Evolutionary conservation across 1,140 invertebrate genomes (phyloP).

Genomic region (Monochamus saltuarius): DNA sequence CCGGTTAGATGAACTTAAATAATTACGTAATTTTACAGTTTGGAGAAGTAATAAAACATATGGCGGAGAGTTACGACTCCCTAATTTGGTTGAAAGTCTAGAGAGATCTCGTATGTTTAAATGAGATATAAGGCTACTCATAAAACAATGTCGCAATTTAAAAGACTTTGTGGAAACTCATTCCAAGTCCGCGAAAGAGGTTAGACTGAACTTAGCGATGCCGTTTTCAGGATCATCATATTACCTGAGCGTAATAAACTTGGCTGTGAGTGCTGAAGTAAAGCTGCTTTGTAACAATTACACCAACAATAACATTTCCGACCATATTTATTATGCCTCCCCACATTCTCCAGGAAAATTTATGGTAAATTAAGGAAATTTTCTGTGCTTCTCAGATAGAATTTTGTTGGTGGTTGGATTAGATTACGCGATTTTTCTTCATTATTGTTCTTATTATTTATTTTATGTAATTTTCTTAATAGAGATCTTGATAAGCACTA

Average conservation of each 20-base stretch:
- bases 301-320: slow-evolving; percentile 1
- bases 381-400: too few relatives aligned
- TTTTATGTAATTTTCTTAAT: too few relatives aligned
- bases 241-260: slow-evolving; percentile 11
- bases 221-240: slow-evolving; percentile 16
- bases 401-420: too few relatives aligned
- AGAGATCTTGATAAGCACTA: too few relatives aligned
- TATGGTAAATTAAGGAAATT: too few relatives aligned
- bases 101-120: slow-evolving; percentile 15
- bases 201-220: slow-evolving; percentile 11
- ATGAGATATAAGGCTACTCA: slow-evolving; percentile 13
- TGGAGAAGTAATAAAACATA: slow-evolving; percentile 10
- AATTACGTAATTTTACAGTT: too few relatives aligned
- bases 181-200: slow-evolving; percentile 15
- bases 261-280: slow-evolving; percentile 3
- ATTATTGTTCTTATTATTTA: too few relatives aligned
- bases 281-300: slow-evolving; percentile 4
- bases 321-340: not conserved
- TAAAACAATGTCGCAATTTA: slow-evolving; percentile 21
- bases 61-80: slow-evolving; percentile 4
- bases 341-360: too few relatives aligned
- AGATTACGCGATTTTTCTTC: too few relatives aligned
- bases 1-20: too few relatives aligned
- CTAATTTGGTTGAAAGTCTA: slow-evolving; percentile 6
- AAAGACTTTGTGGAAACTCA: slow-evolving; percentile 19